These are phyloP conservation scores for Pipistrellus nathusii DNA, from an alignment of 2,797 vertebrate species.

Conservation along the genomic window DNA sequence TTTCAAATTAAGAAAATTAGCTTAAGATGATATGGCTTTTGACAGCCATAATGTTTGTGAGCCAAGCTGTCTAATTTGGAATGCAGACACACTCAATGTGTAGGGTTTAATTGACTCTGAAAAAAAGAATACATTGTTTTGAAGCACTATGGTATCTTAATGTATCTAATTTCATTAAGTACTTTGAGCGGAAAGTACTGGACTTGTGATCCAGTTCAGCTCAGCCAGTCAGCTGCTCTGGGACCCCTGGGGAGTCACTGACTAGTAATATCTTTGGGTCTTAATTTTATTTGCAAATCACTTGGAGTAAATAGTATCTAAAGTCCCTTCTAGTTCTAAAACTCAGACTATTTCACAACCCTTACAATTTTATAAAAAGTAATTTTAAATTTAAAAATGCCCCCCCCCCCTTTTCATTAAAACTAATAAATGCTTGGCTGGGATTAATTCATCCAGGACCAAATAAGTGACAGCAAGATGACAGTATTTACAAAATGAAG, in stretches of 20 bases:
- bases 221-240: background rate
- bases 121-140: constrained; percentile 65
- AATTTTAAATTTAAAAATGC: constrained; percentile 2
- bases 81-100: constrained; percentile 50
- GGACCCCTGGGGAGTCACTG: constrained; percentile 38
- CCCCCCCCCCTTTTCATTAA: constrained; percentile 36
- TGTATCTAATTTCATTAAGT: constrained; percentile 73
- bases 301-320: constrained; percentile 14
- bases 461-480: constrained; percentile 50
- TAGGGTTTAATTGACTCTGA: constrained; percentile 74
- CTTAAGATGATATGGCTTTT: constrained; percentile 64
- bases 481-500: constrained; percentile 70
- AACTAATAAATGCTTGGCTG: constrained; percentile 62
- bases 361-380: constrained; percentile 59
- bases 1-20: constrained; percentile 74
- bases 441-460: constrained; percentile 64
- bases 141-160: constrained; percentile 63
- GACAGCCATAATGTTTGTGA: constrained; percentile 59
- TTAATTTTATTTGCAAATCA: constrained; percentile 63
- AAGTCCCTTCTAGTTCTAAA: constrained; percentile 17
- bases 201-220: constrained; percentile 2
- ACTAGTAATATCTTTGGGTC: background rate
- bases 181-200: constrained; percentile 44
- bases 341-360: background rate
- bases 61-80: constrained; percentile 73